Conservation (phyloP, 1,140 invertebrate species). For the Pseudomyrmex flavicornis region DNA sequence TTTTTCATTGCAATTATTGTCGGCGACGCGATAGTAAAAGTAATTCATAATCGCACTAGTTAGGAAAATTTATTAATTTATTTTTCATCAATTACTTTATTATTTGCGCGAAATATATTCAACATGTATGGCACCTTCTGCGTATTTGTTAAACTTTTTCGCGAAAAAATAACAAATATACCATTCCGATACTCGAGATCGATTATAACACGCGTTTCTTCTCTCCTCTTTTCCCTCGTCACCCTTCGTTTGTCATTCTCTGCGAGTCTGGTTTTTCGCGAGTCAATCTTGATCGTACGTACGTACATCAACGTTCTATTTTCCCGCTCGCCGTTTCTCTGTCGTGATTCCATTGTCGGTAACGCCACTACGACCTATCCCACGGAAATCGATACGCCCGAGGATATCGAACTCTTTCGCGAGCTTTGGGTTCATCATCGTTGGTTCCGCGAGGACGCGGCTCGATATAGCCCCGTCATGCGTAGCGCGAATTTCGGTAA, state of each 20-base stretch:
- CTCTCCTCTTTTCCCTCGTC: constrained; percentile 42
- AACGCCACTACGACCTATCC: constrained; percentile 66
- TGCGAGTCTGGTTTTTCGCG: background rate
- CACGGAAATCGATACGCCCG: constrained; percentile 71
- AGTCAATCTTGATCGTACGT: constrained; percentile 60
- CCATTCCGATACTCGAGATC: constrained; percentile 39
- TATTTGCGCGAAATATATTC: too few relatives aligned
- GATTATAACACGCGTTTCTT: constrained; percentile 53
- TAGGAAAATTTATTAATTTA: constrained; percentile 11
- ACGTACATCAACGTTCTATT: constrained; percentile 30
- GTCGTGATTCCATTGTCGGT: constrained; percentile 56
- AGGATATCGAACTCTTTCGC: constrained; percentile 74
- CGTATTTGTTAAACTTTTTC: constrained; percentile 33
- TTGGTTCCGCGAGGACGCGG: constrained; percentile 49
- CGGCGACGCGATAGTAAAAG: too few relatives aligned
- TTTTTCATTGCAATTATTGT: too few relatives aligned
- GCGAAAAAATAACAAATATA: constrained; percentile 42
- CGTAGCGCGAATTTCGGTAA: constrained; percentile 26
- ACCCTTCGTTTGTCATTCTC: constrained; percentile 18
- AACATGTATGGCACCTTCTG: background rate
- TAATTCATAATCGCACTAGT: background rate
- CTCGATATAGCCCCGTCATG: constrained; percentile 25
- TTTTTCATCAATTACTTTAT: too few relatives aligned
- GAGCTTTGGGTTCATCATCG: constrained; percentile 58
- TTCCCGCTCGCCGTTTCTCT: background rate